A percentile compares a stretch with the other conserved stretches of the same genome.
Evolutionary conservation across 2,113 vertebrate genomes (phyloP).

Genomic region (Emydura subglobosa): DNA sequence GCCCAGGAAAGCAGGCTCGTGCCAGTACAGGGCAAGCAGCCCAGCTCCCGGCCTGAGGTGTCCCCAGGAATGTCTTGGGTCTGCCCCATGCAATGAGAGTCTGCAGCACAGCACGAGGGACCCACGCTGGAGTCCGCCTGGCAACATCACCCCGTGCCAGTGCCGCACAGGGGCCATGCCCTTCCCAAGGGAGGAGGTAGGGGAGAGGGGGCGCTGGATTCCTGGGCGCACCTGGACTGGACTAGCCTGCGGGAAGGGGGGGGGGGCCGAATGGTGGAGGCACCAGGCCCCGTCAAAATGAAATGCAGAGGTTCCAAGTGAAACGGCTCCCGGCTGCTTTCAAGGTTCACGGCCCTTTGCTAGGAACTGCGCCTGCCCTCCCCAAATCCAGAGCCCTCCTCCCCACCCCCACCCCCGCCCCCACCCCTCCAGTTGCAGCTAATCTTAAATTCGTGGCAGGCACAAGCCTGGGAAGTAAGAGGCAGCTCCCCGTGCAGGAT

Average conservation of each 20-base stretch:
- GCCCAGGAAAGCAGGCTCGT: background rate
- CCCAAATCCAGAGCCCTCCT: background rate
- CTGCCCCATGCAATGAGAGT: background rate
- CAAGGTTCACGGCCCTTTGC: background rate
- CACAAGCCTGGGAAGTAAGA: slow-evolving; percentile 3
- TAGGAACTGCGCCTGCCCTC: background rate
- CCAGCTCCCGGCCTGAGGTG: background rate
- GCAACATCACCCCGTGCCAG: too few species aligned
- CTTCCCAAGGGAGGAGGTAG: background rate
- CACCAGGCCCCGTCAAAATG: background rate
- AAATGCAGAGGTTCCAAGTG: slow-evolving; percentile 39
- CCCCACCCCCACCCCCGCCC: too few species aligned
- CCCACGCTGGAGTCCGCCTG: too few species aligned
- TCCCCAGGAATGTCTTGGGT: too few species aligned
- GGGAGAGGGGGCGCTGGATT: background rate
- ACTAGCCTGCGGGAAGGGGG: background rate
- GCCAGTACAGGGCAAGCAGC: background rate
- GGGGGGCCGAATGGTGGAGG: too few species aligned
- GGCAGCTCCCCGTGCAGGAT: slow-evolving; percentile 80
- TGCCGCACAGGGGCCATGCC: too few species aligned
- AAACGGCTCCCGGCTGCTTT: background rate
- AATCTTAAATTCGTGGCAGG: slow-evolving; percentile 76
- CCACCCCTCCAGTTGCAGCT: slow-evolving; percentile 77
- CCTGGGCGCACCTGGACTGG: background rate
- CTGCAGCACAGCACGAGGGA: background rate